Base-by-base conservation (phyloP, 2,888 invertebrate genomes). In the Ommatoiulus sabulosus region DNA sequence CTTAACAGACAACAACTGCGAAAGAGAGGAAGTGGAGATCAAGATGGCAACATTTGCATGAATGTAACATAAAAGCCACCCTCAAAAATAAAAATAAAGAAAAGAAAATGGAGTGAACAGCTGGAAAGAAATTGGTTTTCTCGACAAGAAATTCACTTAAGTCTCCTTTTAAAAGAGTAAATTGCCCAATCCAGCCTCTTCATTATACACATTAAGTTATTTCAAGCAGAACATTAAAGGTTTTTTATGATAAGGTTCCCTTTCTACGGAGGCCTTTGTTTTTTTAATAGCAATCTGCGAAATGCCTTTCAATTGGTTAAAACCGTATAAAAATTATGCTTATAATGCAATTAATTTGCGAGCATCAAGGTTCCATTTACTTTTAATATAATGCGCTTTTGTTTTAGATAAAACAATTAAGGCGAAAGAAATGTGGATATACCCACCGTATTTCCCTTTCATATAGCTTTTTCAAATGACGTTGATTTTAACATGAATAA, bases 1-100 rank as follows among this genome's bases (percentile, higher is more conserved):
- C 72, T 72, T 72, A 72, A 72, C 72, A 72, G 72, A 72, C 72
- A 72, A 72, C 72, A 72, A 72, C 72, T 72, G 72, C 8, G 72
- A 24, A 24, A 72, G 72, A 72, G 72, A 72, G 72, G 72, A 72
- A 72, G 72, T 72, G 72, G n/a, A 72, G 72, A 72, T 72, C 72
- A 72, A 72, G 72, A 72, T 72, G 72, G 72, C 72, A 72, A 72
- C 72, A 72, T 72, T 72, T 72, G 72, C 72, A 72, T 72, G 72
- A 72, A 72, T 72, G 72, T 72, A 72, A 72, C 72, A 72, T 72
- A 72, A 72, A 72, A 72, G 72, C 72, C 72, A 72, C 72, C 24
- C 72, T 72, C 72, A 72, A 72, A 72, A 72, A 24, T 72, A 72
- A 72, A 72, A 72, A 72, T 72, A 72, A 72, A 24, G 6, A 72